Evolutionary conservation across 2,888 invertebrate species (phyloP), one percentile per base, ranked within the genome.

Genomic region (Thera britannica): DNA sequence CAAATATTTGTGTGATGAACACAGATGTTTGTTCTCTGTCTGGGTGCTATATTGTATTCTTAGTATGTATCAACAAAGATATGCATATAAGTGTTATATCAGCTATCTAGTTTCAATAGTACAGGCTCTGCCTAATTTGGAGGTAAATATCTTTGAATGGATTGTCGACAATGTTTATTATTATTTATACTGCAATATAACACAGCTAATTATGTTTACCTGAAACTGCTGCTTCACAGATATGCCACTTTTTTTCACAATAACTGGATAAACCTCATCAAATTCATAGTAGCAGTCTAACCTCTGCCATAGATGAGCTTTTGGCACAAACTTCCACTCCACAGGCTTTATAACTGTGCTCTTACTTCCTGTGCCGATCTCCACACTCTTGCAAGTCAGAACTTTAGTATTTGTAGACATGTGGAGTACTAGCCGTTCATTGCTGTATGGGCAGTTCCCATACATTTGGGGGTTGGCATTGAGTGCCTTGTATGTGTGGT

Each of bases 221-320:
- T 96, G 95, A 81, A 97, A 94, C 80, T 96, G 96, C 79, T 95
- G 95, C 79, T 95, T 96, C 4, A 97, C 94, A 62, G 96, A 95
- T 76, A 95, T 95, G 56, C 95, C 94, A 87, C 90, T 92, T 71
- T 95, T 94, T 77, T 95, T 92, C 49, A 95, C 94, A 72, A 95
- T 89, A 35, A 97, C 95, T 62, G 97, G 96, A 83, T 97, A 96
- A 11, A 96, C 88, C 77, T 96, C 95, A 87, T 98, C 96, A 82
- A 98, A 93, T 77, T 97, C 96, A 81, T 97, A 95, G 77, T 95
- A 95, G 74, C 97, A 96, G 80, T 97, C 96, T 36, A 98, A 85
- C 73, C 96, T 94, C 75, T 96, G 95, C 97, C 98, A 98, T 72
- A 95, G 96, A 35, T 95, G 95, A 1, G 94, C 84, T 81, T 96